phyloP scores from a whole-genome alignment of 2,888 invertebrate genomes.

The Lathronympha strigana region DNA sequence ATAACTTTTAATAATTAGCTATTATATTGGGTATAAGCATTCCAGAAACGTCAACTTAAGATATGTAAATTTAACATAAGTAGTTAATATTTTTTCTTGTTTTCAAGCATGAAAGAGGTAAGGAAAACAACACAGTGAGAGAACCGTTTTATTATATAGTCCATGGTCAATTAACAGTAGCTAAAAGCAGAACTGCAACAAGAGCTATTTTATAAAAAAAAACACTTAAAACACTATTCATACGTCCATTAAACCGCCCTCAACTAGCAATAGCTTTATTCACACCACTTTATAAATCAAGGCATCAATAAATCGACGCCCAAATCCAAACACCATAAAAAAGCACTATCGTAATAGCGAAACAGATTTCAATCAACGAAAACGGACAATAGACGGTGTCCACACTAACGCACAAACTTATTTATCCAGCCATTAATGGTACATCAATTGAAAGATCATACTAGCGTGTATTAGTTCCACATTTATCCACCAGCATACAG shows the following conservation, averaged over 20 bases:
- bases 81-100: too few species aligned
- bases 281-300: slow-evolving; percentile 39
- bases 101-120: too few species aligned
- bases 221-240: slow-evolving; percentile 26
- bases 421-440: slow-evolving; percentile 8
- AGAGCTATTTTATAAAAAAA: slow-evolving; percentile 19
- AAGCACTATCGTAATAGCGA: slow-evolving; percentile 55
- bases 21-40: too few species aligned
- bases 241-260: slow-evolving; percentile 26
- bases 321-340: slow-evolving; percentile 50
- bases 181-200: slow-evolving; percentile 19
- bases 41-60: too few species aligned
- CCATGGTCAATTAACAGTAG: slow-evolving; percentile 13
- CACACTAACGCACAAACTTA: slow-evolving; percentile 62
- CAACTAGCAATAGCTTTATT: slow-evolving; percentile 26
- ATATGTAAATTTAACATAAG: too few species aligned
- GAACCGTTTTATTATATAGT: not conserved
- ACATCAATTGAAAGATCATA: not conserved
- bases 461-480: not conserved
- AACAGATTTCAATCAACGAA: slow-evolving; percentile 70
- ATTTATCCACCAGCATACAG: slow-evolving; percentile 13
- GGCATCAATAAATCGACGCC: slow-evolving; percentile 41
- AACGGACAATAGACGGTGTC: slow-evolving; percentile 59
- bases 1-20: too few species aligned
- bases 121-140: too few species aligned